A percentile compares a stretch with the other conserved stretches of the same genome.
Evolutionary conservation across 2,113 vertebrate genomes (phyloP).

Genomic region (Clupea harengus): DNA sequence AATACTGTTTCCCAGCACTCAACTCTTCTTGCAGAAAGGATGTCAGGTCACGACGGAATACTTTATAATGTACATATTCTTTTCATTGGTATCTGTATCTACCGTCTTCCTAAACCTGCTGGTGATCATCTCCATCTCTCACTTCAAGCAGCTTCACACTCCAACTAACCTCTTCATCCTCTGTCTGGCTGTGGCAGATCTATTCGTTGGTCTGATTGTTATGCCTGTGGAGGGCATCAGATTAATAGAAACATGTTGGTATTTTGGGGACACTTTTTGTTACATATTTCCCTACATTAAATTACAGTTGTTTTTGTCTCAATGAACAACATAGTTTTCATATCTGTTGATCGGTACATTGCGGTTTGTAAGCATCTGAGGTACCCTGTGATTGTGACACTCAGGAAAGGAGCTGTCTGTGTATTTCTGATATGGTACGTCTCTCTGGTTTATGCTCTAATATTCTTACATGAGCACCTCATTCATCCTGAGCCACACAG

Average conservation of each 20-base stretch:
- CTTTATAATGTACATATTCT: background rate
- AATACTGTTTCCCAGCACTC: constrained; percentile 13
- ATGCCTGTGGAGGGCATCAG: constrained; percentile 69
- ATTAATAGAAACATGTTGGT: constrained; percentile 36
- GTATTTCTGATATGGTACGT: constrained; percentile 10
- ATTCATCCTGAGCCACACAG: constrained; percentile 52
- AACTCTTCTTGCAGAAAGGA: constrained; percentile 10
- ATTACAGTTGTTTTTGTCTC: constrained; percentile 11
- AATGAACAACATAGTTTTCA: constrained; percentile 26
- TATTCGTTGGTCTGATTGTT: constrained; percentile 50
- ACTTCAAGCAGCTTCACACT: constrained; percentile 45
- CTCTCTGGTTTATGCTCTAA: constrained; percentile 1
- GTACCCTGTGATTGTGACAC: constrained; percentile 24
- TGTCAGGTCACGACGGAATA: background rate
- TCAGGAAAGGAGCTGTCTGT: background rate
- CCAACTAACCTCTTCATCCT: constrained; percentile 39
- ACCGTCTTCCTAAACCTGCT: constrained; percentile 34
- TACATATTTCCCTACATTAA: constrained; percentile 19
- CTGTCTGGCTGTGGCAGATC: constrained; percentile 39
- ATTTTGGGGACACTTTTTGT: constrained; percentile 29
- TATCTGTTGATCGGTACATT: constrained; percentile 36
- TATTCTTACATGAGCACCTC: background rate
- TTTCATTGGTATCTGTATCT: constrained; percentile 54
- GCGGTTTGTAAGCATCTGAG: constrained; percentile 33
- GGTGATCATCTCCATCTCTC: constrained; percentile 36